Percentiles rank a stretch among this genome's conserved stretches.
These are phyloP conservation scores for Scolopax bukidnonensis DNA, from an alignment of 2,797 vertebrate species.

Conservation along the genomic window DNA sequence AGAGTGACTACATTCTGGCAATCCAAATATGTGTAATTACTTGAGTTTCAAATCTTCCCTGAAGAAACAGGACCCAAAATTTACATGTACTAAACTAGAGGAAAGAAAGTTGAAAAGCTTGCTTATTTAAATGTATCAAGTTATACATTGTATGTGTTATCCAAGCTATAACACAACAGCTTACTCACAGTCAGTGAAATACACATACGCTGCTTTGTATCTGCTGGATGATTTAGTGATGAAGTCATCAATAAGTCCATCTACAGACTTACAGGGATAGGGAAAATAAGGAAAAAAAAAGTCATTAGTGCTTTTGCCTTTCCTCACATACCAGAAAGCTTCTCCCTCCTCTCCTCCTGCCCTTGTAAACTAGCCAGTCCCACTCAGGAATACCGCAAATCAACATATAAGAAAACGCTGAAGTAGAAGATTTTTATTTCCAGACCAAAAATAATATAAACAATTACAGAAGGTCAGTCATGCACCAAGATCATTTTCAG, in stretches of 20 bases:
- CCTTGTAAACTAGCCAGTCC: neutral
- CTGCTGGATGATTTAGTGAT: conserved; percentile 85
- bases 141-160: neutral
- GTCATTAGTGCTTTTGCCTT: neutral
- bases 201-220: conserved; percentile 94
- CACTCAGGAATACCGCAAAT: neutral
- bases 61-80: neutral
- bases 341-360: neutral
- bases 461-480: neutral
- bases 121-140: neutral
- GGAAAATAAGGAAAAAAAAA: neutral
- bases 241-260: conserved; percentile 91
- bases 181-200: conserved; percentile 97
- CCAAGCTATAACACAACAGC: neutral
- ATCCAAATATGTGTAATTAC: neutral
- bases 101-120: neutral
- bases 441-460: neutral
- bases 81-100: neutral
- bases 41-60: neutral
- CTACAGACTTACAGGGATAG: conserved; percentile 83
- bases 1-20: neutral
- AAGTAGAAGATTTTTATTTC: neutral
- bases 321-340: neutral
- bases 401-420: neutral
- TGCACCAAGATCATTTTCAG: neutral